A percentile compares a stretch with the other conserved stretches of the same genome.
Evolutionary conservation across 2,113 vertebrate genomes (phyloP).

Genomic region (Istiophorus platypterus): DNA sequence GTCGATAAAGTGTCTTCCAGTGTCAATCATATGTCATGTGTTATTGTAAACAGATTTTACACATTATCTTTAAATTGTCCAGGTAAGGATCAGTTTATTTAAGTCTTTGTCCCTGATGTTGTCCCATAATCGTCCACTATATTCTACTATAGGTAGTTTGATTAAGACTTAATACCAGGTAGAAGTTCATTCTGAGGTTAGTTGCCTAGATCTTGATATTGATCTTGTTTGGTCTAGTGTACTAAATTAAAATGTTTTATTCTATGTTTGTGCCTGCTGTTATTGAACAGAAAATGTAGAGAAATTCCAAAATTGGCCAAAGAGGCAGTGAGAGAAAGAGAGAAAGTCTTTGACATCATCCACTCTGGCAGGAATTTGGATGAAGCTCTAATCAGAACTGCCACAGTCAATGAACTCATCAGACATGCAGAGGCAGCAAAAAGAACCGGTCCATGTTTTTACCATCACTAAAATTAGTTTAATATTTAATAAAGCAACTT

Average conservation of each 20-base stretch:
- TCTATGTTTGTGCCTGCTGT: no score
- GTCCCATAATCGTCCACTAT: background rate
- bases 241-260: background rate
- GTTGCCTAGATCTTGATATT: background rate
- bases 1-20: background rate
- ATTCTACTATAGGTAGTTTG: background rate
- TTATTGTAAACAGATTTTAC: background rate
- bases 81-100: background rate
- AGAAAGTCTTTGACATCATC: background rate
- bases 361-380: background rate
- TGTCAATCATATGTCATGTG: background rate
- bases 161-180: background rate
- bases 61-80: background rate
- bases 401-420: background rate
- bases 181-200: no score
- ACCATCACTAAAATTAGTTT: background rate
- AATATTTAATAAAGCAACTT: slow-evolving; percentile 27
- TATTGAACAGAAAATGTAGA: no score
- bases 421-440: background rate
- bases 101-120: background rate
- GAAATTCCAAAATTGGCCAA: background rate
- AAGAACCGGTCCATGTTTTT: background rate
- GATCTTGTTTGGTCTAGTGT: background rate
- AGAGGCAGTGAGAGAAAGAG: no score
- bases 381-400: background rate